Base-by-base conservation (phyloP, 1,140 invertebrate species). In the Macrotrachela quadricornifera region DNA sequence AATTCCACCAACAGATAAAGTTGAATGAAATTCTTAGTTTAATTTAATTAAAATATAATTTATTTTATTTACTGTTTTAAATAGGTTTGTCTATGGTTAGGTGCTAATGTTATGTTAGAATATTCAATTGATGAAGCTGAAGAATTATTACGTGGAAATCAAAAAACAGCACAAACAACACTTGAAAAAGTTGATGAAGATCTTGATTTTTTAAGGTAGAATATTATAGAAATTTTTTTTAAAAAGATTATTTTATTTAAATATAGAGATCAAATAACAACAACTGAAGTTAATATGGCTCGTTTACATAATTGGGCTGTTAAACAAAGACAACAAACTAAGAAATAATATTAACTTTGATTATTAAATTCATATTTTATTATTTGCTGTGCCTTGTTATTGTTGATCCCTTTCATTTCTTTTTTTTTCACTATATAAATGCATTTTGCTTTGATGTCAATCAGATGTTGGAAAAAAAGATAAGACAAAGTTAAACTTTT, bases 61-160 rank as follows among this genome's bases (percentile, higher is more conserved):
- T 8, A 30, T 30, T 8, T 4, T n/a, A 30, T 30, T 8, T 30
- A 8, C 2, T 30, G 21, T 30, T 30, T 30, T 8, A 4, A 54
- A 46, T 37, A 30, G 21, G 21, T 55, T 15, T 48, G 54, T 37
- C 17, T 55, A 17, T 55, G 54, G 54, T n/a, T 55, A 18, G 54
- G 54, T 13, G 48, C 48, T 10, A 55, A 50, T 47, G 49, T 55
- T 39, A 55, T 55, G 54, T 13, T 55, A 12, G 54, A 55, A 47
- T 50, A 55, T 21, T 46, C 21, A 14, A 13, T 55, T 11, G 54
- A 55, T 3, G 47, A 55, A 50, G 54, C 54, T n/a, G 43, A 55
- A 39, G 44, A 50, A n/a, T 41, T 55, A 30, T 36, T 55, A 10
- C 46, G 10, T 16, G 48, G 44, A 37, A 55, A 55, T 41, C 46